Evolutionary conservation across 2,797 vertebrate genomes (phyloP), one percentile per base, ranked within the genome.

Genomic region (Sparidentex hasta): DNA sequence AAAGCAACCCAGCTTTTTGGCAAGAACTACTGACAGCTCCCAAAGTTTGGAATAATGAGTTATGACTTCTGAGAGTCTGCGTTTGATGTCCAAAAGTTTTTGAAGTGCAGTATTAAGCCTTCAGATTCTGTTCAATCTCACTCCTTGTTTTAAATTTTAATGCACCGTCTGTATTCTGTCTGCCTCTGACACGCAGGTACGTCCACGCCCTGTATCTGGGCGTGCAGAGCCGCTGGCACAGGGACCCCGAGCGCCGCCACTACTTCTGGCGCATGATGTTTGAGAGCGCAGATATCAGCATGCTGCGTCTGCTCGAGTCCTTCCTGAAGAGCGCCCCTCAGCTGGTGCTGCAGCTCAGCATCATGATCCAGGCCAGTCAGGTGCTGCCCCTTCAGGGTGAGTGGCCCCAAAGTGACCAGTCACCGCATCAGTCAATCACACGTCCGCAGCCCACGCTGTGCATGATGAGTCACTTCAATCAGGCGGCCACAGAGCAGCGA

Each of bases 281-380:
- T 0, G 97, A 97, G 94, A 98, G 95, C 3, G 98, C 98, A 0
- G 98, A 99, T 62, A 97, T 99, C 95, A 98, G 96, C 95, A 99
- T 99, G 97, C 94, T 99, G 90, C 95, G 98, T 13, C 95, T 99
- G 67, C 95, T 99, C 50, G 98, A 99, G 95, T 97, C 97, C 86
- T 99, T 99, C 92, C 95, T 99, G 87, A 98, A 99, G 95, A 99
- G 98, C 9, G 98, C 98, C 5, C 98, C 98, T 23, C 98, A 99
- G 94, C 97, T 99, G 0, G 97, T 99, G 68, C 95, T 99, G 93
- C 98, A 99, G 95, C 97, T 99, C 87, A 97, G 96, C 95, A 97
- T 99, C 91, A 97, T 98, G 96, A 92, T 98, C 87, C 94, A 97
- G 77, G 94, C 93, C 84, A 93, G 82, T 51, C 79, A 91, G 80